phyloP scores from a whole-genome alignment of 2,888 invertebrate species.

The Apamea anceps region DNA sequence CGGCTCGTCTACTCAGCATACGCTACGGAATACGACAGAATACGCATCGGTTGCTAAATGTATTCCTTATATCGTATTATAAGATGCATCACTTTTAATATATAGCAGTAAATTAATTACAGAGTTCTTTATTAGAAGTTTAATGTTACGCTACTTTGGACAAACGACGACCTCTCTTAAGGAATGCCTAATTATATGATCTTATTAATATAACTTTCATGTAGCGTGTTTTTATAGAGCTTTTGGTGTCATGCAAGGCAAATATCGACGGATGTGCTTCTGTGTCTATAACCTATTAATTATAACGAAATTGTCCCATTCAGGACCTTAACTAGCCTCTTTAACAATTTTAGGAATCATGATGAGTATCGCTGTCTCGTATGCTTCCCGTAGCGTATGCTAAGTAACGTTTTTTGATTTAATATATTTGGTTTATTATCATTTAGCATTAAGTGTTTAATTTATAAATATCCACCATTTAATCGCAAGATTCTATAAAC shows the following conservation, averaged over 20 bases:
- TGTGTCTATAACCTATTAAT: slow-evolving; percentile 60
- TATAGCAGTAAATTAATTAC: slow-evolving; percentile 55
- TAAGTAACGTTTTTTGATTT: slow-evolving; percentile 57
- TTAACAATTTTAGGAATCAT: slow-evolving; percentile 42
- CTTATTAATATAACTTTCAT: slow-evolving; percentile 56
- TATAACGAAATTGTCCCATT: slow-evolving; percentile 50
- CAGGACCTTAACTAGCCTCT: slow-evolving; percentile 45
- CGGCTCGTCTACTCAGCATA: slow-evolving; percentile 50
- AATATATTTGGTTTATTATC: slow-evolving; percentile 72
- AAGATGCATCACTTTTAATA: slow-evolving; percentile 52
- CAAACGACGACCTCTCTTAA: slow-evolving; percentile 58
- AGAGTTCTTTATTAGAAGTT: slow-evolving; percentile 51
- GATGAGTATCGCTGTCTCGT: slow-evolving; percentile 46
- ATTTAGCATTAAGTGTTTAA: slow-evolving; percentile 77
- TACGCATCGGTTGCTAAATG: slow-evolving; percentile 40
- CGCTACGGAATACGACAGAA: slow-evolving; percentile 57
- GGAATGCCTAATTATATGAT: slow-evolving; percentile 54
- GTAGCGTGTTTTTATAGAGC: slow-evolving; percentile 66
- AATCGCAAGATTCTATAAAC: slow-evolving; percentile 73
- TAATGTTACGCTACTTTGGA: slow-evolving; percentile 50
- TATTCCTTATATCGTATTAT: slow-evolving; percentile 54
- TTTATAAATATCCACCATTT: slow-evolving; percentile 77
- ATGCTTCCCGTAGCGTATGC: slow-evolving; percentile 64
- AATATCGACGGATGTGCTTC: slow-evolving; percentile 48
- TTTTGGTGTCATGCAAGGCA: slow-evolving; percentile 61